Conservation (phyloP, 2,113 vertebrate genomes). For the Apistogramma diplotaenia region DNA sequence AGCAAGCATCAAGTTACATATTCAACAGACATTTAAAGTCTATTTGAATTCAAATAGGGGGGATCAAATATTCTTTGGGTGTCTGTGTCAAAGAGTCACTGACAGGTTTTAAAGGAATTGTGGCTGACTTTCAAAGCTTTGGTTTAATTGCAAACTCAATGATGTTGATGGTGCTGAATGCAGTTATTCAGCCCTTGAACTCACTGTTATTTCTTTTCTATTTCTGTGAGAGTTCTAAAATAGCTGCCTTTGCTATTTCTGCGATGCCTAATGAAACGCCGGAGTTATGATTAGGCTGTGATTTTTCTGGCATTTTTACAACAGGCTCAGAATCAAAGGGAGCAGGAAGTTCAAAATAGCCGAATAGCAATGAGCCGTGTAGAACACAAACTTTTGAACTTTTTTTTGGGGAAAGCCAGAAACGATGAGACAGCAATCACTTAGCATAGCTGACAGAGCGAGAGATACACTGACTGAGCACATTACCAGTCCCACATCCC, state of each 20-base stretch:
- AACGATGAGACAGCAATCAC: neutral
- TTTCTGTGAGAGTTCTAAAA: constrained; percentile 3
- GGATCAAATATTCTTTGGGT: constrained; percentile 10
- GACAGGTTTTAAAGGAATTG: constrained; percentile 22
- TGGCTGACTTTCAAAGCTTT: neutral
- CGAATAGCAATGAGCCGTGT: neutral
- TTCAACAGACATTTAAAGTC: neutral
- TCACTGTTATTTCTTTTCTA: neutral
- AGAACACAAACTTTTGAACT: neutral
- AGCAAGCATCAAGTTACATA: neutral
- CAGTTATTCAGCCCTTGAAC: neutral
- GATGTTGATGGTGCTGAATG: neutral
- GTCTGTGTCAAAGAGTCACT: neutral
- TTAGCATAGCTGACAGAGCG: neutral
- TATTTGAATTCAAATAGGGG: constrained; percentile 8
- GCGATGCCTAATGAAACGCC: neutral
- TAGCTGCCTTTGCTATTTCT: neutral
- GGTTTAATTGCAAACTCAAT: neutral
- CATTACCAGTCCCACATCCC: neutral
- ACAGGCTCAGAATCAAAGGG: neutral
- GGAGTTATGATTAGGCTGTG: neutral
- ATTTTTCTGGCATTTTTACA: neutral
- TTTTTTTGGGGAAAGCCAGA: neutral
- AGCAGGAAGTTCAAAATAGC: neutral
- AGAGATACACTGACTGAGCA: neutral